Evolutionary conservation across 2,797 vertebrate species (phyloP), one percentile per base, ranked within the genome.

Genomic region (Falco rusticolus): DNA sequence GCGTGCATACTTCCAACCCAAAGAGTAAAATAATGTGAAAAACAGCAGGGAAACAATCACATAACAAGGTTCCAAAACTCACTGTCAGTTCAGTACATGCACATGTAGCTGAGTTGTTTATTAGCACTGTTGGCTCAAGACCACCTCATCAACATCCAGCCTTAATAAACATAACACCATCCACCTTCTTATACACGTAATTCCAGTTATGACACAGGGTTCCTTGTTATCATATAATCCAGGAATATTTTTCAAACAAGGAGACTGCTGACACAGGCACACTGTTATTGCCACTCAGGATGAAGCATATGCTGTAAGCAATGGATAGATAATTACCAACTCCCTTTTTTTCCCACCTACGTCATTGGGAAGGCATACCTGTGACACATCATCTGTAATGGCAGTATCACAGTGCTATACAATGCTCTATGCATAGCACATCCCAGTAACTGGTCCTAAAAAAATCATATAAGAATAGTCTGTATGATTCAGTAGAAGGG

Each of bases 261-360:
- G 57, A 93, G 63, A 50, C 29, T 10, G 5, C 34, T 77, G 80
- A 45, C 81, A 83, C 28, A 33, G n/a, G 33, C 45, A 39, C 86
- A 85, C 60, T 95, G 88, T 89, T 84, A 33, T 70, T 92, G 50
- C 45, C 41, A 28, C 45, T 87, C 16, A 14, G 78, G 75, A 83
- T 75, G 79, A 85, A 93, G 53, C 33, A 13, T 22, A 47, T 4
- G 51, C 39, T 94, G 17, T 48, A 47, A 90, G 63, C 74, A 50
- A 47, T 56, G 43, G 16, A 31, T 22, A 81, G 66, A n/a, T 54
- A 94, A 95, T 84, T 43, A 90, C 33, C 75, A 69, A 9, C 66
- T 92, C 63, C 69, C 33, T 79, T 84, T 69, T 76, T 47, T n/a
- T n/a, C 3, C n/a, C 34, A 64, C 56, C 78, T 81, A 45, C 3